Evolutionary conservation across 2,797 vertebrate genomes (phyloP), one percentile per base, ranked within the genome.

Genomic region (Vireo griseus): DNA sequence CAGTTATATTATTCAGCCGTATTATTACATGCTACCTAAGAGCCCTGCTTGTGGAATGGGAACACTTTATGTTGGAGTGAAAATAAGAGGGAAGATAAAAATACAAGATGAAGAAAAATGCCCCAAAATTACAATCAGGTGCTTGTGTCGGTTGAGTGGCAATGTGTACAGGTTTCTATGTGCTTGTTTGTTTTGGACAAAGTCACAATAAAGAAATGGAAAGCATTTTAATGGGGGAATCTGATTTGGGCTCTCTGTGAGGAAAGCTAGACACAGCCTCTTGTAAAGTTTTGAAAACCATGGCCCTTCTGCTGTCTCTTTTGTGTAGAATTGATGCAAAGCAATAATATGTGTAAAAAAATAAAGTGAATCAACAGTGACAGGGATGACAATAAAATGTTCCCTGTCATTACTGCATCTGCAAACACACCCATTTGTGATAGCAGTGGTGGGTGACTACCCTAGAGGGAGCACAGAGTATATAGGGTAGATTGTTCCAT

Each of bases 11-110:
- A 55, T 76, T 88, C 35, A 52, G 48, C 18, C 2, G 0, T 63
- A 37, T 87, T 91, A 71, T 31, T 89, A 52, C 35, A 35, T n/a
- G 40, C 37, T 89, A 55, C 71, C 55, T 33, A 69, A 65, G 52
- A 91, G 17, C 39, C 71, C 76, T 75, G 31, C 52, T 68, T 74
- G 45, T 86, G 52, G 45, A 69, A 39, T 7, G 29, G 44, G 26
- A 62, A 8, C 0, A 1, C 25, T 74, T 77, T 68, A 54, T 58
- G 11, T 25, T 94, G 45, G 48, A 85, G 21, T 69, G 55, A 86
- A 92, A 85, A 67, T 55, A 91, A 79, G 51, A 85, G 52, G 48
- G 24, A 89, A 22, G 74, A 67, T 59, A 82, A 91, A 92, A 92
- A 47, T 35, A 22, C 3, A 58, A 51, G 35, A 68, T 62, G 52